Conservation (phyloP, 2,113 vertebrate species). For the Hippocampus barbouri region DNA sequence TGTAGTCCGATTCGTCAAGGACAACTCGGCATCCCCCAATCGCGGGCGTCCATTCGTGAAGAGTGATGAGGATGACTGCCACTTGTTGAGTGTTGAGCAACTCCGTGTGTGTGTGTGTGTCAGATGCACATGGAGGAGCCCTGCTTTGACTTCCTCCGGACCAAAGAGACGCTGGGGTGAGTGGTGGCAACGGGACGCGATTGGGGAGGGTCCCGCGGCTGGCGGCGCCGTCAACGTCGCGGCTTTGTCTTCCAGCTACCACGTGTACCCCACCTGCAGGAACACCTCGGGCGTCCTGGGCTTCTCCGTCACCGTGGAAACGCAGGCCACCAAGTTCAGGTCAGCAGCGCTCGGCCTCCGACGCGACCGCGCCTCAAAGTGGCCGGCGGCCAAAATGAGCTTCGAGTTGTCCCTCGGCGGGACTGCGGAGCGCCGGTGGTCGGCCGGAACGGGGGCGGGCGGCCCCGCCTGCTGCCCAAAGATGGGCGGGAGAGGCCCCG, state of each 20-base stretch:
- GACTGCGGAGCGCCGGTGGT: no score
- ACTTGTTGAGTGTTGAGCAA: no score
- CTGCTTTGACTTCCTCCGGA: slow-evolving; percentile 95
- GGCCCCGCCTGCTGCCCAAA: no score
- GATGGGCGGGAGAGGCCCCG: no score
- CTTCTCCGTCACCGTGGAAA: slow-evolving; percentile 93
- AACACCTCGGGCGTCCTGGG: slow-evolving; percentile 95
- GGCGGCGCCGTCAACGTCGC: neutral
- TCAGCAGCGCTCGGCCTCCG: slow-evolving; percentile 37
- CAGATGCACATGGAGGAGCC: slow-evolving; percentile 99
- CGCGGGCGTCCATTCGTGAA: no score
- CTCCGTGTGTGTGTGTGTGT: neutral
- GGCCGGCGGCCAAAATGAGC: no score
- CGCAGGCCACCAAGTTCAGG: slow-evolving; percentile 95
- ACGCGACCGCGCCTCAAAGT: no score
- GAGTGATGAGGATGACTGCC: no score
- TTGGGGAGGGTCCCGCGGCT: neutral
- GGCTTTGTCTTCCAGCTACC: slow-evolving; percentile 75
- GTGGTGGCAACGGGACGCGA: slow-evolving; percentile 21
- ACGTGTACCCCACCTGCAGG: slow-evolving; percentile 90
- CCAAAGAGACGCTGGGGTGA: slow-evolving; percentile 95
- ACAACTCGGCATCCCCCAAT: no score
- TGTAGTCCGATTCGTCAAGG: no score
- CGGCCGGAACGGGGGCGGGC: no score
- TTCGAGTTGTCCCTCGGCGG: no score